Evolutionary conservation across 2,113 vertebrate genomes (phyloP), one percentile per base, ranked within the genome.

Genomic region (Sciurus niger): DNA sequence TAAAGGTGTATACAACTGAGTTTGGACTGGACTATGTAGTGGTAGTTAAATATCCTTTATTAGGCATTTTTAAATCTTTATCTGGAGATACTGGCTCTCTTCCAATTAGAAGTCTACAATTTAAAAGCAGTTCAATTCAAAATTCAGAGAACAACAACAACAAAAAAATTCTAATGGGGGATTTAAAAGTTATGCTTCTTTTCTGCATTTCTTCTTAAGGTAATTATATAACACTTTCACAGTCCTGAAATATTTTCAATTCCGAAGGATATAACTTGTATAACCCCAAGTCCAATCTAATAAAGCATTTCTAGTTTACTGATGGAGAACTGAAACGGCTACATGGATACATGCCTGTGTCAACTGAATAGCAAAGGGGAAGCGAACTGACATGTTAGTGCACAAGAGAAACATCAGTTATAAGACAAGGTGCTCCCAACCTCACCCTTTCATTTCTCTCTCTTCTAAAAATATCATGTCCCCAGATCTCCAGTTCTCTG

Each of bases 191-290:
- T 96, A 58, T 72, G 43, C 32, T 77, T 68, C 8, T 93, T 84
- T 90, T 83, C 34, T 84, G 46, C n/a, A 20, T 90, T 96, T 84
- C 63, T 63, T 96, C 83, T 78, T 28, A 91, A 88, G 37, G 51
- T 9, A 67, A 80, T 80, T 84, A 51, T 68, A 93, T 73, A 91
- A 90, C 32, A 16, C 48, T 28, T 34, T 82, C 58, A 88, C 1
- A 89, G 43, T 79, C 34, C 10, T 73, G 22, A 89, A 77, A 87
- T 89, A 78, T 76, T 93, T 97, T 78, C 7, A 24, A 89, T 97
- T 96, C 32, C 40, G 86, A 67, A 78, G 53, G 40, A 6, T 43
- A 78, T 55, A n/a, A 73, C 90, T 90, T 93, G 86, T 30, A n/a
- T 84, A 86, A 60, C 34, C 30, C 68, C 25, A 65, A 91, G 55